A percentile compares a stretch with the other conserved stretches of the same genome.
phyloP scores from a whole-genome alignment of 2,888 invertebrate species.

The Leptopilina myrica region DNA sequence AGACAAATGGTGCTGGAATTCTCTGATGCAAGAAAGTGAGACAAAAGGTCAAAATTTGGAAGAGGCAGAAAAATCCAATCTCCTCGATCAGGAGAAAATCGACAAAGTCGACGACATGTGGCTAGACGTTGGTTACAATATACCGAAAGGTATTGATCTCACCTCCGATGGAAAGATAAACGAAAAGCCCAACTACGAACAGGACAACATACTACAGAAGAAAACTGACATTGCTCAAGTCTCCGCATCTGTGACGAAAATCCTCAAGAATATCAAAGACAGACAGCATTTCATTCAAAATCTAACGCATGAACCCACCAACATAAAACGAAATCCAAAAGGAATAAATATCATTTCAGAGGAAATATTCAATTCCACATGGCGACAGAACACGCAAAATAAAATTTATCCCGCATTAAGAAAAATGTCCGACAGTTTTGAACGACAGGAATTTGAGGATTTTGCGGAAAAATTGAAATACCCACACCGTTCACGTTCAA shows the following conservation, averaged over 20 bases:
- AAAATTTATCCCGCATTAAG: neutral
- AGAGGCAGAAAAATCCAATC: constrained; percentile 61
- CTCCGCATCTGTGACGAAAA: constrained; percentile 15
- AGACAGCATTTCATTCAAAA: constrained; percentile 13
- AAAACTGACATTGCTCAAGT: constrained; percentile 24
- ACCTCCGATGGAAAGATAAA: constrained; percentile 40
- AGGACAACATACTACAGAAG: constrained; percentile 1
- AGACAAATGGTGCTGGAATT: constrained; percentile 58
- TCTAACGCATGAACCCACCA: constrained; percentile 2
- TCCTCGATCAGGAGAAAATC: constrained; percentile 62
- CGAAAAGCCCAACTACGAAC: constrained; percentile 31
- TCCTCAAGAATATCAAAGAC: constrained; percentile 25
- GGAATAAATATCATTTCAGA: constrained; percentile 22
- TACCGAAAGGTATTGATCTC: constrained; percentile 46
- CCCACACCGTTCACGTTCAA: constrained; percentile 31
- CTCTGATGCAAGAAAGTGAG: constrained; percentile 60
- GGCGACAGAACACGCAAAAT: neutral
- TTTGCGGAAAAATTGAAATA: constrained; percentile 17
- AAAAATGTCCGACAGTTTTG: constrained; percentile 27
- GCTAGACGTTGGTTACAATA: constrained; percentile 62
- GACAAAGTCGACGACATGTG: constrained; percentile 67
- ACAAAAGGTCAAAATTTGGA: constrained; percentile 63
- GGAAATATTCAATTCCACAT: constrained; percentile 25
- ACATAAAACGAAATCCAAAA: neutral
- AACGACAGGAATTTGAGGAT: constrained; percentile 6